Evolutionary conservation across 2,113 vertebrate species (phyloP).

Genomic region (Parotia lawesii): DNA sequence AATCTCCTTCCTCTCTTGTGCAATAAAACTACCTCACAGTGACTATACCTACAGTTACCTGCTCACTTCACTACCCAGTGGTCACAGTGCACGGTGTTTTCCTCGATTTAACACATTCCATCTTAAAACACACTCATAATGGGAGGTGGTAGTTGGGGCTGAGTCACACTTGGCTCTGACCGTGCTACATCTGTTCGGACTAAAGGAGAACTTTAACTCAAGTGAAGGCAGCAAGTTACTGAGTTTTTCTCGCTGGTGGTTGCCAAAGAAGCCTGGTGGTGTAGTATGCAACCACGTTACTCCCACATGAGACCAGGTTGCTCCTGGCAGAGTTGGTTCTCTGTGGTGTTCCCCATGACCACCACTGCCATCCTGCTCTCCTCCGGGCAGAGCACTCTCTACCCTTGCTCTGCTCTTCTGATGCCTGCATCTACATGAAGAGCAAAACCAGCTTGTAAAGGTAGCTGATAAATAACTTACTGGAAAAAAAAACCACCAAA

Average conservation of each 20-base stretch:
- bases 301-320: background rate
- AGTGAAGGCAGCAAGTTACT: background rate
- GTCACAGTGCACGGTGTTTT: background rate
- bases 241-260: background rate
- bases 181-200: background rate
- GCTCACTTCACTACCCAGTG: background rate
- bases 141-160: background rate
- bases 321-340: background rate
- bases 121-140: background rate
- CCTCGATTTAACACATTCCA: background rate
- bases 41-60: background rate
- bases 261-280: background rate
- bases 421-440: background rate
- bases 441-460: background rate
- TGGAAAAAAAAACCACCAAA: background rate
- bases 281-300: rapidly evolving
- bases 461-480: background rate
- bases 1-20: background rate
- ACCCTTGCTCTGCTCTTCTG: background rate
- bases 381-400: background rate
- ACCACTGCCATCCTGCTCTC: background rate
- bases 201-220: background rate
- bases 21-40: background rate
- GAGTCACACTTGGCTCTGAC: background rate
- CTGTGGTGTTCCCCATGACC: background rate